Evolutionary conservation across 2,888 invertebrate species (phyloP).

Genomic region (Chesias legatella): DNA sequence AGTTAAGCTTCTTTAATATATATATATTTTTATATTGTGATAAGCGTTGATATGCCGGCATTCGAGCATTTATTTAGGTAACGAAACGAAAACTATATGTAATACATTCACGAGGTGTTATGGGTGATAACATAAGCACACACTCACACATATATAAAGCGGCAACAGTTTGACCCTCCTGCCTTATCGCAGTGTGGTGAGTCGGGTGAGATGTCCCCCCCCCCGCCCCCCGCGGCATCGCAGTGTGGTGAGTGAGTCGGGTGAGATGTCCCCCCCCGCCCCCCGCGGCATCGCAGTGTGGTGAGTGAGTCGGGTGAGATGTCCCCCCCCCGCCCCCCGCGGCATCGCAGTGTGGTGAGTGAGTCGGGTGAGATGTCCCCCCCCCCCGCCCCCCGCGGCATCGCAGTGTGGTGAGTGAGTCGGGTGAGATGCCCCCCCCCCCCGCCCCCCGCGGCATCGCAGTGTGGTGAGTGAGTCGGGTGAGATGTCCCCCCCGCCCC

Average conservation of each 20-base stretch:
- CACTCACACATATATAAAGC: slow-evolving; percentile 12
- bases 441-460: too few relatives aligned
- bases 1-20: slow-evolving; percentile 76
- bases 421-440: too few relatives aligned
- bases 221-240: too few relatives aligned
- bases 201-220: too few relatives aligned
- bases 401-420: slow-evolving; percentile 27
- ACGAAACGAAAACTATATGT: slow-evolving; percentile 54
- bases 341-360: slow-evolving; percentile 24
- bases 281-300: slow-evolving; percentile 15
- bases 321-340: too few relatives aligned
- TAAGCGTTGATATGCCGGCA: slow-evolving; percentile 78
- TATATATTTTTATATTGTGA: slow-evolving; percentile 79
- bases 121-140: slow-evolving; percentile 53
- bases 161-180: too few relatives aligned
- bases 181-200: slow-evolving; percentile 21
- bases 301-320: slow-evolving; percentile 34
- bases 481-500: too few relatives aligned
- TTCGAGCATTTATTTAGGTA: slow-evolving; percentile 77
- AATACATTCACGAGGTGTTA: slow-evolving; percentile 54
- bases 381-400: too few relatives aligned
- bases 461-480: slow-evolving; percentile 31
- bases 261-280: too few relatives aligned
- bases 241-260: slow-evolving; percentile 30
- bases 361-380: too few relatives aligned